Percentiles rank a stretch among this genome's conserved stretches.
phyloP scores from a whole-genome alignment of 2,797 vertebrate species.

The Gambusia yucatana region DNA sequence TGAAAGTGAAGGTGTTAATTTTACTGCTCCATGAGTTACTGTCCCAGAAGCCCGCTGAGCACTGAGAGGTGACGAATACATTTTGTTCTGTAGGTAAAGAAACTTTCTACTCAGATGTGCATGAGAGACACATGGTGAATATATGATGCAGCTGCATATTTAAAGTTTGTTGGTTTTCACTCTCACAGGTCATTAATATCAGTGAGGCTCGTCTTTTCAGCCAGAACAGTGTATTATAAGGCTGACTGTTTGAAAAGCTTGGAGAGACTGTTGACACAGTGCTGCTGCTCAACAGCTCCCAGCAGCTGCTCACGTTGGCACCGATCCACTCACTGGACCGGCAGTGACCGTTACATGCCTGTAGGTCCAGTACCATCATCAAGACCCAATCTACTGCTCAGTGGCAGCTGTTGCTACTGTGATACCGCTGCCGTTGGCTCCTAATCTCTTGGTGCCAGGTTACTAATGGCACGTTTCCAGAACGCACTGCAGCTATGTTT shows the following conservation, averaged over 20 bases:
- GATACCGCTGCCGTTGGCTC: conserved; percentile 26
- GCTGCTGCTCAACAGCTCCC: conserved; percentile 35
- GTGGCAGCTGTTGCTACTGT: conserved; percentile 60
- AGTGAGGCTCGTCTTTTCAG: neutral
- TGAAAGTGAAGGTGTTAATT: too few relatives aligned
- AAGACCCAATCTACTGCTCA: conserved; percentile 29
- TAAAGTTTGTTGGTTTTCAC: conserved; percentile 2
- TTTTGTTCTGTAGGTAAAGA: conserved; percentile 9
- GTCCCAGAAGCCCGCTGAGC: conserved; percentile 18
- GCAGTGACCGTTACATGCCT: conserved; percentile 37
- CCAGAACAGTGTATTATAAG: conserved; percentile 40
- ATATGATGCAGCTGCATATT: neutral
- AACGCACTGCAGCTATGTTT: conserved; percentile 13
- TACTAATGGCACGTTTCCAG: conserved; percentile 34
- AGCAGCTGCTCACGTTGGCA: conserved; percentile 70
- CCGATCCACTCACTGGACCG: conserved; percentile 37
- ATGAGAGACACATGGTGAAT: neutral
- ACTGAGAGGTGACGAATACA: conserved; percentile 8
- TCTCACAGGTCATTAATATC: neutral
- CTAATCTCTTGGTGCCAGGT: conserved; percentile 46
- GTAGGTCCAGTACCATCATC: conserved; percentile 30
- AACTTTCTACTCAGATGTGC: conserved; percentile 1
- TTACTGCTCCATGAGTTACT: neutral
- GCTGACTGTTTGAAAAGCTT: conserved; percentile 43
- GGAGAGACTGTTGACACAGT: conserved; percentile 47